These are phyloP conservation scores for Diploscapter pachys DNA, from an alignment of 1,140 invertebrate species.

Conservation along the genomic window DNA sequence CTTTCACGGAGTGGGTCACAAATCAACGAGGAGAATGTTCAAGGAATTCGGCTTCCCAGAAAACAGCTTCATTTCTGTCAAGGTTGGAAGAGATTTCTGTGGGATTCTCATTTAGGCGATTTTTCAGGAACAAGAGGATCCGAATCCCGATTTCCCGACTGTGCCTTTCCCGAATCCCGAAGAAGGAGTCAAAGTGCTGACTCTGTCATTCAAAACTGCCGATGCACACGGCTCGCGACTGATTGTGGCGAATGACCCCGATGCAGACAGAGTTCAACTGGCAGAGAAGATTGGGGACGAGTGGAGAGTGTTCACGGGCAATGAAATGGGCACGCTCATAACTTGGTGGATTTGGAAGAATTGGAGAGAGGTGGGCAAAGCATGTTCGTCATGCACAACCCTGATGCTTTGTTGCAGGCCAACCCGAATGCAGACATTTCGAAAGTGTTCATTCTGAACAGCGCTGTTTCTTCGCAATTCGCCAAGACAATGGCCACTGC, in stretches of 20 bases:
- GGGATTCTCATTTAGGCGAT: background rate
- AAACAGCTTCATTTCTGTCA: slow-evolving; percentile 70
- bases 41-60: slow-evolving; percentile 71
- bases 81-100: slow-evolving; percentile 26
- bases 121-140: slow-evolving; percentile 64
- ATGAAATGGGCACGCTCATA: slow-evolving; percentile 88
- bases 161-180: slow-evolving; percentile 97
- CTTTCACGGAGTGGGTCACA: slow-evolving; percentile 93
- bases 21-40: slow-evolving; percentile 75
- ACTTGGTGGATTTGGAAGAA: slow-evolving; percentile 84
- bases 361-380: slow-evolving; percentile 57
- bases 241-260: slow-evolving; percentile 95
- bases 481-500: slow-evolving; percentile 75
- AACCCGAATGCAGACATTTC: slow-evolving; percentile 48
- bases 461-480: slow-evolving; percentile 95
- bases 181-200: slow-evolving; percentile 82
- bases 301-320: slow-evolving; percentile 91
- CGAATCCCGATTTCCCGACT: slow-evolving; percentile 93
- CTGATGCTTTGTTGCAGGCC: background rate
- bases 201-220: slow-evolving; percentile 80
- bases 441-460: slow-evolving; percentile 73
- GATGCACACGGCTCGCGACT: slow-evolving; percentile 70
- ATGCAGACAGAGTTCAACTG: slow-evolving; percentile 90
- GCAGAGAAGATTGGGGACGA: slow-evolving; percentile 73
- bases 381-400: background rate